phyloP scores from a whole-genome alignment of 2,888 invertebrate genomes.

The Deladenus siricidicola region DNA sequence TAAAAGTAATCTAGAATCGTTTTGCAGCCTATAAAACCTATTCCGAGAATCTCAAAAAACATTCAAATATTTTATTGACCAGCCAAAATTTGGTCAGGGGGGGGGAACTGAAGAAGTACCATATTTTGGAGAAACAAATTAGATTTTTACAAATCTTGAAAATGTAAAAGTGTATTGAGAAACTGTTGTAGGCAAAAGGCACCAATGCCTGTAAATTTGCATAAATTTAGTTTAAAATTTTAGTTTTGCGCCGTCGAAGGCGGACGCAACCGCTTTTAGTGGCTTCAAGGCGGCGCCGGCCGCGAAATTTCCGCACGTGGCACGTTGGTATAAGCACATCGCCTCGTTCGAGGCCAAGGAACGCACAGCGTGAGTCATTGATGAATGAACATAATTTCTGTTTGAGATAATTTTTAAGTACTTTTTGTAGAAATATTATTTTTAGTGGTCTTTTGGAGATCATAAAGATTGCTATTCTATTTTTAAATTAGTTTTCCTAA shows the following conservation, averaged over 20 bases:
- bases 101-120: too few relatives aligned
- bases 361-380: constrained; percentile 19
- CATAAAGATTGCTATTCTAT: background rate
- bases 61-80: too few relatives aligned
- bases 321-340: constrained; percentile 49
- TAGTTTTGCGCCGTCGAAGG: constrained; percentile 14
- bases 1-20: too few relatives aligned
- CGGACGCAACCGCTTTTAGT: constrained; percentile 10
- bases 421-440: background rate
- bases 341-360: constrained; percentile 36
- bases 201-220: too few relatives aligned
- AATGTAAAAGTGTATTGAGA: too few relatives aligned
- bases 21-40: too few relatives aligned
- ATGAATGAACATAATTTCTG: too few relatives aligned
- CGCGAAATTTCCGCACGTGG: constrained; percentile 24
- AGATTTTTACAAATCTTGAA: too few relatives aligned
- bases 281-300: constrained; percentile 6
- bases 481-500: too few relatives aligned
- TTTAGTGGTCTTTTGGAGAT: background rate
- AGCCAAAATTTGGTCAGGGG: too few relatives aligned
- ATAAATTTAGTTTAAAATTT: background rate
- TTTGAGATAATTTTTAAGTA: background rate
- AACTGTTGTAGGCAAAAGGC: too few relatives aligned
- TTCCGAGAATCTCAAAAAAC: too few relatives aligned
- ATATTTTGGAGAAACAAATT: background rate